Conservation (phyloP, 2,888 invertebrate species). For the Danaus chrysippus region DNA sequence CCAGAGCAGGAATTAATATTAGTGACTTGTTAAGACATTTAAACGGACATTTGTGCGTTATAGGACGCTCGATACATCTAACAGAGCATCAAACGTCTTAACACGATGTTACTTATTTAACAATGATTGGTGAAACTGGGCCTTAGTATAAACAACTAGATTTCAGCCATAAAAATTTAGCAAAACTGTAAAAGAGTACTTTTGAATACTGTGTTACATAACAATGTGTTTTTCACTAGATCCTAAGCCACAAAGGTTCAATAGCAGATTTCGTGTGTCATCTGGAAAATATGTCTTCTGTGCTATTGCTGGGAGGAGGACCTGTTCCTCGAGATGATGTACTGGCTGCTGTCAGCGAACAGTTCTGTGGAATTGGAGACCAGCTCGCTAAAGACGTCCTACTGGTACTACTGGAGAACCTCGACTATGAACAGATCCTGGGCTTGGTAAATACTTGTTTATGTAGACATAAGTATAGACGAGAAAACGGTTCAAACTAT, state of each 20-base stretch:
- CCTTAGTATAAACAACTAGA: too few relatives aligned
- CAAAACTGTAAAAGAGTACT: too few relatives aligned
- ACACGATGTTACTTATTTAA: too few relatives aligned
- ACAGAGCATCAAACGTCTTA: too few relatives aligned
- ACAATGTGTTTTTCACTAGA: not conserved
- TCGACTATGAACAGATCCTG: constrained; percentile 59
- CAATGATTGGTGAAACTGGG: too few relatives aligned
- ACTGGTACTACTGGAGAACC: constrained; percentile 59
- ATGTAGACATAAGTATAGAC: not conserved
- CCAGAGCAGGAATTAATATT: too few relatives aligned
- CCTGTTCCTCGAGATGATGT: constrained; percentile 55
- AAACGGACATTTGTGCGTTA: too few relatives aligned
- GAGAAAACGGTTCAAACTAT: not conserved
- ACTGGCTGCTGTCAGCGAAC: constrained; percentile 56
- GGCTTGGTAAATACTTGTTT: constrained; percentile 47
- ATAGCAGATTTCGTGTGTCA: constrained; percentile 56
- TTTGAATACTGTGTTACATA: not conserved
- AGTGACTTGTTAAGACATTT: too few relatives aligned
- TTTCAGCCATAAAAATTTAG: too few relatives aligned
- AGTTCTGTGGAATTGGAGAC: constrained; percentile 69
- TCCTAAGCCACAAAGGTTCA: constrained; percentile 4
- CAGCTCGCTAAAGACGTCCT: constrained; percentile 57
- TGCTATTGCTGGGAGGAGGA: constrained; percentile 46
- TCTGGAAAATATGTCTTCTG: constrained; percentile 47
- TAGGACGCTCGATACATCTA: too few relatives aligned